phyloP scores from a whole-genome alignment of 2,888 invertebrate genomes.

The Drosophila neotestacea region DNA sequence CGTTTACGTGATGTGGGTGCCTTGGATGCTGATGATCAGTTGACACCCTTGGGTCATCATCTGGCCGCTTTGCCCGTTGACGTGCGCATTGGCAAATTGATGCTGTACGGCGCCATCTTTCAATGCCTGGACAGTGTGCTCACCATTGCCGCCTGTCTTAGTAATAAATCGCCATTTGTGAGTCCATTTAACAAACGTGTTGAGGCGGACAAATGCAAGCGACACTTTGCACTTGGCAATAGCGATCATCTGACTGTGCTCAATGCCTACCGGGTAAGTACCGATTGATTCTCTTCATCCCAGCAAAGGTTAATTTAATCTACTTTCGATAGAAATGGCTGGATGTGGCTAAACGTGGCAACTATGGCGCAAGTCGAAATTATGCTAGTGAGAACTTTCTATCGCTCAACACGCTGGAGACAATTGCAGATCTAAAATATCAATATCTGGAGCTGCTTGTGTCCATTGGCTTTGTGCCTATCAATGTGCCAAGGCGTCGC shows the following conservation, averaged over 20 bases:
- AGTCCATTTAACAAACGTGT: slow-evolving; percentile 90
- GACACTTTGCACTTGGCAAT: slow-evolving; percentile 91
- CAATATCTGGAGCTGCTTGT: slow-evolving; percentile 91
- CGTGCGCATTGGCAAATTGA: slow-evolving; percentile 95
- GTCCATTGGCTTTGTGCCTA: slow-evolving; percentile 92
- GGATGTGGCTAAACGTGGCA: slow-evolving; percentile 88
- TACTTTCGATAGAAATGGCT: slow-evolving; percentile 87
- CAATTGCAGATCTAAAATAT: slow-evolving; percentile 94
- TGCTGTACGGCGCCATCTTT: slow-evolving; percentile 96
- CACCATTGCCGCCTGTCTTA: slow-evolving; percentile 94
- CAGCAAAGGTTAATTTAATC: background rate
- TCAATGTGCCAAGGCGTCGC: slow-evolving; percentile 87
- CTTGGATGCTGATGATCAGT: slow-evolving; percentile 89
- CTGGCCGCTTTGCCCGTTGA: slow-evolving; percentile 95
- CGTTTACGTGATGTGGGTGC: slow-evolving; percentile 92
- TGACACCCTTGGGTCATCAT: slow-evolving; percentile 95
- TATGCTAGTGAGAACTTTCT: slow-evolving; percentile 94
- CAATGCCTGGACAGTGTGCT: slow-evolving; percentile 96
- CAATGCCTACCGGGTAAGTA: slow-evolving; percentile 91
- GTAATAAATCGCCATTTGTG: slow-evolving; percentile 92
- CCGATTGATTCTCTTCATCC: background rate
- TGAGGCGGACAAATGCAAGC: slow-evolving; percentile 90
- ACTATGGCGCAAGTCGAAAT: slow-evolving; percentile 89
- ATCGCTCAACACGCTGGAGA: slow-evolving; percentile 92
- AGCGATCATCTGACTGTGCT: slow-evolving; percentile 96